Evolutionary conservation across 2,113 vertebrate species (phyloP).

Genomic region (Columba livia): DNA sequence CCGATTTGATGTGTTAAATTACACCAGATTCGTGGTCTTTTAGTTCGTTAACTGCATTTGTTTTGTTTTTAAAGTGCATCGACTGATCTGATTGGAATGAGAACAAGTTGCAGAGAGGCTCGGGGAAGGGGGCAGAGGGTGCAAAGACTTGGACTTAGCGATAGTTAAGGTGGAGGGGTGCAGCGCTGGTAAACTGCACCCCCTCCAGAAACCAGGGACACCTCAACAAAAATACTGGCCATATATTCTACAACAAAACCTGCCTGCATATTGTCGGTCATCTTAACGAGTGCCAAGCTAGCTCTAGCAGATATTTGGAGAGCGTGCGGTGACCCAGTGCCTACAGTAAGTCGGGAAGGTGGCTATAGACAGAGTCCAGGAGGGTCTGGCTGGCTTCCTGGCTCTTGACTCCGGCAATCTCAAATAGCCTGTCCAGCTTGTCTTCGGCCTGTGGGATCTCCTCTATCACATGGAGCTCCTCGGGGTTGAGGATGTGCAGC

Average conservation of each 20-base stretch:
- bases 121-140: neutral
- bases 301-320: slow-evolving; percentile 63
- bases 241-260: slow-evolving; percentile 62
- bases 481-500: slow-evolving; percentile 94
- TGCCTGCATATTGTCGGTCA: slow-evolving; percentile 26
- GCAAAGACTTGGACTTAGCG: slow-evolving; percentile 45
- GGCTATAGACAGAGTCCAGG: slow-evolving; percentile 96
- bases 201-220: slow-evolving; percentile 46
- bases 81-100: slow-evolving; percentile 58
- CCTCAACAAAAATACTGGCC: slow-evolving; percentile 73
- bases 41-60: neutral
- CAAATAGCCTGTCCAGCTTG: slow-evolving; percentile 93
- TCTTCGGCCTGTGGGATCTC: slow-evolving; percentile 92
- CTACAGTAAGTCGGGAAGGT: slow-evolving; percentile 93
- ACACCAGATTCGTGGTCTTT: slow-evolving; percentile 4
- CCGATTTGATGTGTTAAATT: neutral
- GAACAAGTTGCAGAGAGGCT: slow-evolving; percentile 13
- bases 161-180: slow-evolving; percentile 56
- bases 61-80: slow-evolving; percentile 71
- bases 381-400: slow-evolving; percentile 98
- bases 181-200: slow-evolving; percentile 7
- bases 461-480: slow-evolving; percentile 92
- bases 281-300: slow-evolving; percentile 65
- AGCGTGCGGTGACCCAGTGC: slow-evolving; percentile 19
- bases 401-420: slow-evolving; percentile 95